Conservation (phyloP, 2,113 vertebrate species). For the Glaucomys volans region DNA sequence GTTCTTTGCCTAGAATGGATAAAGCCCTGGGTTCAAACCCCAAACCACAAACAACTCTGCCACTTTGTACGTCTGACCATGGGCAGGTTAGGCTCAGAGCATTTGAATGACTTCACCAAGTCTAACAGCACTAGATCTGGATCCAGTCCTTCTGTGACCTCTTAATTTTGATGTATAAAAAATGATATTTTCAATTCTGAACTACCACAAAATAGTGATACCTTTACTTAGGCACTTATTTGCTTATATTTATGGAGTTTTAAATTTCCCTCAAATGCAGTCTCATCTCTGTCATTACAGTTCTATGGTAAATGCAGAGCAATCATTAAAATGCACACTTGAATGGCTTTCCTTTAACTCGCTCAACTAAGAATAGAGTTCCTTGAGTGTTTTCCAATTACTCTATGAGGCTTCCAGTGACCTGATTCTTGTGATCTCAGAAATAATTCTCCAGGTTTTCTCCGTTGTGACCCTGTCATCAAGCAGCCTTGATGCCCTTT, state of each 20-base stretch:
- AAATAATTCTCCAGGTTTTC: neutral
- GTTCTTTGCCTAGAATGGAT: too few species aligned
- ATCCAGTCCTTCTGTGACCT: neutral
- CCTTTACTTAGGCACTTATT: neutral
- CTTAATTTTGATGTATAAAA: neutral
- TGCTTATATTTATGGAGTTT: neutral
- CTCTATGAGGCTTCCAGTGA: neutral
- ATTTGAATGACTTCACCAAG: neutral
- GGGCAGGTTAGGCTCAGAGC: neutral
- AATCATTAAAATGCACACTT: slow-evolving; percentile 11
- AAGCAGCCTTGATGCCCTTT: neutral
- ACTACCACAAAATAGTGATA: neutral
- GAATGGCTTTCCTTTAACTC: neutral
- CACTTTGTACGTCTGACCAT: neutral
- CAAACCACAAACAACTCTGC: neutral
- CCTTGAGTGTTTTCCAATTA: neutral
- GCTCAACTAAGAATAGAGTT: neutral
- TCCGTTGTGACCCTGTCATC: neutral
- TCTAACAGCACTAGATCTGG: neutral
- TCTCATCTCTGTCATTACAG: neutral
- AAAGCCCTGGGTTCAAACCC: too few species aligned
- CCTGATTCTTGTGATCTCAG: neutral
- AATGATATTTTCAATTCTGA: neutral
- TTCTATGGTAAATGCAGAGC: neutral
- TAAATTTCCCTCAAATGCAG: neutral